Evolutionary conservation across 1,140 invertebrate species (phyloP).

Genomic region (Bombus consobrinus): DNA sequence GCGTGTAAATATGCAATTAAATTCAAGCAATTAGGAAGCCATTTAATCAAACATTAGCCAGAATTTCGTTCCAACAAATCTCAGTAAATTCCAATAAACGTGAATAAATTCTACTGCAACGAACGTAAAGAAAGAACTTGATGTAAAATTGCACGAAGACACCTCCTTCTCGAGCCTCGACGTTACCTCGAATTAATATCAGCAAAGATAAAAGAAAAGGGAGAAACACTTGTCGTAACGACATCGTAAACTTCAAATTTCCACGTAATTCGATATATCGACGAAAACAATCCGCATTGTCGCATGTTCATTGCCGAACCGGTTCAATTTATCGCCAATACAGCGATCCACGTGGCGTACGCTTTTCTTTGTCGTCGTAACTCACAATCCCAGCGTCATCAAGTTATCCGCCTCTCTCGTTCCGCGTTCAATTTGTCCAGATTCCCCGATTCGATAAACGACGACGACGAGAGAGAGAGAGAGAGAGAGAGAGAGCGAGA

Average conservation of each 20-base stretch:
- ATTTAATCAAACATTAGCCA: too few relatives aligned
- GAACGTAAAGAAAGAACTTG: too few relatives aligned
- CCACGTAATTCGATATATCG: not conserved
- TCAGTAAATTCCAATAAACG: too few relatives aligned
- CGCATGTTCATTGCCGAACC: not conserved
- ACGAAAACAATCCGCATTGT: not conserved
- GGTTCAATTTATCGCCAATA: not conserved
- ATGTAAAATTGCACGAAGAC: too few relatives aligned
- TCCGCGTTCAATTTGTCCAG: slow-evolving; percentile 38
- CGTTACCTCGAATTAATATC: too few relatives aligned
- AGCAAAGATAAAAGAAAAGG: too few relatives aligned
- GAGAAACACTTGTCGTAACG: too few relatives aligned
- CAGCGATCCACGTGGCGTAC: not conserved
- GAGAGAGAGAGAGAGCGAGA: not conserved
- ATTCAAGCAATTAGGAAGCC: too few relatives aligned
- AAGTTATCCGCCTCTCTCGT: slow-evolving; percentile 24
- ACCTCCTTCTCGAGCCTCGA: rapidly evolving
- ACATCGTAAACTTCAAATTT: too few relatives aligned
- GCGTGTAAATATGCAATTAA: rapidly evolving
- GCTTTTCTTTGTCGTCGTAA: slow-evolving; percentile 17
- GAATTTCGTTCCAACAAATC: too few relatives aligned
- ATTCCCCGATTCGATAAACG: slow-evolving; percentile 41
- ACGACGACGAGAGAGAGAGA: not conserved
- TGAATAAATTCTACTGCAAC: too few relatives aligned
- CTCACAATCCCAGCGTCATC: slow-evolving; percentile 37